Percentiles rank a stretch among this genome's conserved stretches.
Evolutionary conservation across 2,797 vertebrate species (phyloP).

Genomic region (Psittacula echo): DNA sequence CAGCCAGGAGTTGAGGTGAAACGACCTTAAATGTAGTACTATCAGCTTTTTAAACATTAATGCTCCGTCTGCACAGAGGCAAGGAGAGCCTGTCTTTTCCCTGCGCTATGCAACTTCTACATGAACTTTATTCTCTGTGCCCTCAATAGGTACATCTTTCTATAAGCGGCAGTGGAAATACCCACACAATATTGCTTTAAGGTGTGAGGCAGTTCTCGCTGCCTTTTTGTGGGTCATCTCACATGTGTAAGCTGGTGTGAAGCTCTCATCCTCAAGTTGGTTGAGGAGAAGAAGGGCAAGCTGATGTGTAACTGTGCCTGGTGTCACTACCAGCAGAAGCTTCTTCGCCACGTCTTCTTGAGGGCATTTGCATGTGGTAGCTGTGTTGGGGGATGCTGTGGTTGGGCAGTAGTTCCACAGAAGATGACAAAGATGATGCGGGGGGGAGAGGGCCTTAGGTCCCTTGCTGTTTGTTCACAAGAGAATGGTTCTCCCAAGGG

Average conservation of each 20-base stretch:
- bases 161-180: background rate
- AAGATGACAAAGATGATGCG: background rate
- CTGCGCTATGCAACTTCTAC: fast-evolving
- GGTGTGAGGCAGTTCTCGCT: background rate
- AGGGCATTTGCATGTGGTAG: fast-evolving
- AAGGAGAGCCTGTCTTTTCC: background rate
- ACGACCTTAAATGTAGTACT: background rate
- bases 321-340: too few species aligned
- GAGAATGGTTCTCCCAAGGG: background rate
- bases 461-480: background rate
- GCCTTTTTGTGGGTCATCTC: background rate
- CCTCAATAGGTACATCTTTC: background rate
- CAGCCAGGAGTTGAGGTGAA: background rate
- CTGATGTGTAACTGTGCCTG: background rate
- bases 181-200: background rate
- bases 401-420: background rate
- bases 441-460: background rate
- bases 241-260: background rate
- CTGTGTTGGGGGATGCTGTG: background rate
- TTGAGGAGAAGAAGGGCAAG: background rate
- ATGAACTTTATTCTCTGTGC: background rate
- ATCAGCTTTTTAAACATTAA: background rate
- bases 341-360: background rate
- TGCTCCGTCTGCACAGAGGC: background rate
- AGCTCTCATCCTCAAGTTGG: background rate